Conservation (phyloP, 2,113 vertebrate species). For the Lophius piscatorius region DNA sequence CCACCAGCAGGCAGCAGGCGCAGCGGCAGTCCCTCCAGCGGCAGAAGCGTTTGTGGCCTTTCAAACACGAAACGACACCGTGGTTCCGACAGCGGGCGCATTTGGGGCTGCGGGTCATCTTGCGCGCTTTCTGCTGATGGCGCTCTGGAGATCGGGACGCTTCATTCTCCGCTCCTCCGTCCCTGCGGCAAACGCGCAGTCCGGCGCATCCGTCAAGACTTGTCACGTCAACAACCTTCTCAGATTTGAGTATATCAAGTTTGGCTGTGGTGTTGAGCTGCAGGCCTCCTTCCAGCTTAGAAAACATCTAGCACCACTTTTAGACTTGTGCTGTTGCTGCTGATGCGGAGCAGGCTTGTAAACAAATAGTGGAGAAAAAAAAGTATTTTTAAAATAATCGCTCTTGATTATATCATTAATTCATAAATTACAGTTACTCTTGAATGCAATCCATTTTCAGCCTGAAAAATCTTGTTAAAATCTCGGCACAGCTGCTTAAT, state of each 20-base stretch:
- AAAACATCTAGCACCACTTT: conserved; percentile 73
- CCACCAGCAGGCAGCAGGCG: conserved; percentile 82
- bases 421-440: no score
- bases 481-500: not conserved
- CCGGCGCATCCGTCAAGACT: conserved; percentile 61
- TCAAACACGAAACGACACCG: conserved; percentile 83
- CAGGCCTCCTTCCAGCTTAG: conserved; percentile 59
- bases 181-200: conserved; percentile 20
- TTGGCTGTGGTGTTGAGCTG: conserved; percentile 54
- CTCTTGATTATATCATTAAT: no score
- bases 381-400: no score
- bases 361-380: not conserved
- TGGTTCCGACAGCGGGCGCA: conserved; percentile 85
- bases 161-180: conserved; percentile 20
- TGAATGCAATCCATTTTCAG: no score
- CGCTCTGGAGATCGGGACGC: conserved; percentile 27
- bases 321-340: conserved; percentile 13
- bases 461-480: not conserved
- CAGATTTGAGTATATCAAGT: conserved; percentile 47
- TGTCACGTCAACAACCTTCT: conserved; percentile 70
- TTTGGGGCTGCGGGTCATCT: conserved; percentile 82
- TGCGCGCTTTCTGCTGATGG: conserved; percentile 61
- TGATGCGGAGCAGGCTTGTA: conserved; percentile 11
- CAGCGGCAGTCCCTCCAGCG: conserved; percentile 85
- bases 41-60: conserved; percentile 85